Base-by-base conservation (phyloP, 2,888 invertebrate species). In the Marasmarcha lunaedactyla region DNA sequence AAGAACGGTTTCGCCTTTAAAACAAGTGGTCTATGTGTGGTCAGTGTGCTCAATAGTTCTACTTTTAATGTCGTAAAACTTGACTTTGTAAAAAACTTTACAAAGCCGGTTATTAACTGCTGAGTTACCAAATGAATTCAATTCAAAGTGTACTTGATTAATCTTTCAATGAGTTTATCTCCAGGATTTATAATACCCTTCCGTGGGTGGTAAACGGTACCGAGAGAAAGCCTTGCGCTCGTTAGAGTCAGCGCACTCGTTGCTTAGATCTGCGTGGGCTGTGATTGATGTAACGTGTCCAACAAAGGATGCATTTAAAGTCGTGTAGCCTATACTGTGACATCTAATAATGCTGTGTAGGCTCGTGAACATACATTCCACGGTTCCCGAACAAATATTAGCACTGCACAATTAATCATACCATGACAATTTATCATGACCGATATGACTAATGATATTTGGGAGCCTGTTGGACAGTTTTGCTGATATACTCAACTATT, bases 401-500 rank as follows among this genome's bases (percentile, higher is more conserved):
- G 33, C 36, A 42, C 33, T 43, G 7, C 27, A 34, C 43, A 42
- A 51, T 53, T 51, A 53, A 46, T 53, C 51, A 53, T 51, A 47
- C 15, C 30, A 30, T 40, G 33, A 26, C 36, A 25, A 11, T 34
- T 30, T 30, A 34, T 35, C 12, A 37, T 14, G 5, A 14, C 12
- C 3, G 14, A 20, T 14, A 33, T 14, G 4, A 9, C 13, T 20
- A 12, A 33, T 9, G 11, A 20, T 34, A 35, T 35, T 12, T 39
- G 27, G 27, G 38, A 40, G 40, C 46, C 44, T 47, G 39, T 47
- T 44, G 43, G 30, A 30, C 30, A 9, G n/a, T 20, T 3, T 20
- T 7, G 30, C 10, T 3, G 30, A 4, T 2, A 34, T 34, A 71
- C 78, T 74, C 67, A 78, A 83, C 90, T 89, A 71, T 87, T 89